Conservation (phyloP, 2,888 invertebrate genomes). For the Drosophila flavopinicola region DNA sequence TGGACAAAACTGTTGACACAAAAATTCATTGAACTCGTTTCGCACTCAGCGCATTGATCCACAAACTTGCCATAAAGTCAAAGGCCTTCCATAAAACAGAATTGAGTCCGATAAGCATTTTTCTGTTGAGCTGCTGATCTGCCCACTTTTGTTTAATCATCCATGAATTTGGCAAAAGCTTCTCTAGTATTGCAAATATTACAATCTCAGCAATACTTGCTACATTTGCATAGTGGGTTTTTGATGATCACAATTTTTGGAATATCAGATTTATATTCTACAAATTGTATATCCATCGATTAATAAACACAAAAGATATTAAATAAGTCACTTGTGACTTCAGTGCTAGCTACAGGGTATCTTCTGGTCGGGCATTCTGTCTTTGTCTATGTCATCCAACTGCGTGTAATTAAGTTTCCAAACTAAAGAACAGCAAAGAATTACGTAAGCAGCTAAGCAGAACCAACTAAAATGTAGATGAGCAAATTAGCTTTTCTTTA, state of each 20-base stretch:
- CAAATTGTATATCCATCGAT: no score
- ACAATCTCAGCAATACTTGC: slow-evolving; percentile 40
- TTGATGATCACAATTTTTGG: no score
- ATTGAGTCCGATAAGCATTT: slow-evolving; percentile 16
- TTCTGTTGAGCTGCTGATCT: background rate
- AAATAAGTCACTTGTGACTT: no score
- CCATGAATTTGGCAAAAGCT: slow-evolving; percentile 55
- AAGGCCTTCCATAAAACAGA: slow-evolving; percentile 41
- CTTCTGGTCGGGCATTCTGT: background rate
- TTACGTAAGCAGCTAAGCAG: slow-evolving; percentile 16
- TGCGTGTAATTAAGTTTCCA: slow-evolving; percentile 3
- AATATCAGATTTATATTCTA: no score
- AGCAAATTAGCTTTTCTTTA: background rate
- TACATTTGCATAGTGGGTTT: slow-evolving; percentile 1
- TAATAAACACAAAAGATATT: no score
- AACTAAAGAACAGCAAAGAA: slow-evolving; percentile 3
- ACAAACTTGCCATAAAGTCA: slow-evolving; percentile 39
- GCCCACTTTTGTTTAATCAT: slow-evolving; percentile 57
- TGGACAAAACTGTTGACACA: slow-evolving; percentile 65
- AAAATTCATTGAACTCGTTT: slow-evolving; percentile 74
- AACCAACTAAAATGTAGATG: slow-evolving; percentile 2
- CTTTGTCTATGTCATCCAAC: background rate
- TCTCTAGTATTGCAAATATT: slow-evolving; percentile 14
- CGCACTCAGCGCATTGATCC: slow-evolving; percentile 25
- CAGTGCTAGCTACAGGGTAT: background rate